A percentile compares a stretch with the other conserved stretches of the same genome.
These are phyloP conservation scores for Aspiorhynchus laticeps DNA, from an alignment of 2,113 vertebrate genomes.

Conservation along the genomic window DNA sequence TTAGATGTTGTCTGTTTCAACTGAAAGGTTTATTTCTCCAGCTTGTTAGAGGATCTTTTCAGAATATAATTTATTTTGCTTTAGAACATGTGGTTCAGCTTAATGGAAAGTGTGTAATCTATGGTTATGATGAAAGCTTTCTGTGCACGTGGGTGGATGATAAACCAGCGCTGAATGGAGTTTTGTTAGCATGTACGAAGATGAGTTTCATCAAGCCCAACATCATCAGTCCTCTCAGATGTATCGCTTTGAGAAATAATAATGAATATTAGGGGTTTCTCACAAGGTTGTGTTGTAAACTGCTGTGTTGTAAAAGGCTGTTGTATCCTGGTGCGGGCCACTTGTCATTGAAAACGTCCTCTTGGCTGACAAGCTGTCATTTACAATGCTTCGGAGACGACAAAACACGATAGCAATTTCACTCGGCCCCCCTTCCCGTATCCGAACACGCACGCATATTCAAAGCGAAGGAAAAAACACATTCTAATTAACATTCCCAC, in stretches of 20 bases:
- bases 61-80: neutral
- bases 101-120: slow-evolving; percentile 11
- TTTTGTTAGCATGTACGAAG: slow-evolving; percentile 16
- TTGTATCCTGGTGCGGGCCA: slow-evolving; percentile 68
- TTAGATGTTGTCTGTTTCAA: neutral
- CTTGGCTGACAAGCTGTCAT: slow-evolving; percentile 73
- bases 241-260: slow-evolving; percentile 10
- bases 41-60: neutral
- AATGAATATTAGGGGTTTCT: slow-evolving; percentile 1
- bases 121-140: neutral
- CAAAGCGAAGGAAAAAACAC: slow-evolving; percentile 68
- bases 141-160: neutral
- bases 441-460: slow-evolving; percentile 57
- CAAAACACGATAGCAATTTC: slow-evolving; percentile 68
- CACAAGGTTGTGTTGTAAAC: neutral
- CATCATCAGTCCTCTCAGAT: neutral
- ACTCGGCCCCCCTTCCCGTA: slow-evolving; percentile 69
- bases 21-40: neutral
- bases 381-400: slow-evolving; percentile 77
- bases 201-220: slow-evolving; percentile 22
- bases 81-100: neutral
- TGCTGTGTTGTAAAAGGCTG: slow-evolving; percentile 43
- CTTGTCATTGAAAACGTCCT: slow-evolving; percentile 69
- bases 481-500: slow-evolving; percentile 89
- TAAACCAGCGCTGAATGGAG: neutral